Conservation (phyloP, 2,797 vertebrate species). For the Galagoides demidoff region DNA sequence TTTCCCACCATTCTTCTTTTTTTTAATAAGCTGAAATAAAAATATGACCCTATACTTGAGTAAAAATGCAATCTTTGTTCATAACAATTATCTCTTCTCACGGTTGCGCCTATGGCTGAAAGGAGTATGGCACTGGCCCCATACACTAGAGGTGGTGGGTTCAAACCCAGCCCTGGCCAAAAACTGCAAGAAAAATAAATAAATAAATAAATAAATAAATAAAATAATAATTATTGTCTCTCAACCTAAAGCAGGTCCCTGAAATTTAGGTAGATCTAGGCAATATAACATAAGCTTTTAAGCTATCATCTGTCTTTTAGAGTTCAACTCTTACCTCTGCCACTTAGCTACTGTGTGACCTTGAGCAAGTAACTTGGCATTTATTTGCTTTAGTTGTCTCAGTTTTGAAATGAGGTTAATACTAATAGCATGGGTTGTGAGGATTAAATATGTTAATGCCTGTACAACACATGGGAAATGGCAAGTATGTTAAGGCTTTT, state of each 20-base stretch:
- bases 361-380: not conserved
- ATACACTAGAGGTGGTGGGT: too few relatives aligned
- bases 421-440: not conserved
- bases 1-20: not conserved
- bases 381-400: not conserved
- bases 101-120: too few relatives aligned
- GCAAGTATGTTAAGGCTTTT: not conserved
- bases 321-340: not conserved
- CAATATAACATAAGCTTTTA: not conserved
- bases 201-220: too few relatives aligned
- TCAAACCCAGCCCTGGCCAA: too few relatives aligned
- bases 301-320: not conserved
- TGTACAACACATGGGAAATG: not conserved
- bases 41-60: not conserved
- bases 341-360: not conserved
- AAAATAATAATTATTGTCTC: not conserved
- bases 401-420: not conserved
- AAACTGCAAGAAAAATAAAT: too few relatives aligned
- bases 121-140: too few relatives aligned
- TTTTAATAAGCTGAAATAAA: slow-evolving; percentile 11
- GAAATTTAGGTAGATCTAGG: not conserved
- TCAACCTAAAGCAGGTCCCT: not conserved
- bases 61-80: not conserved
- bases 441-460: not conserved
- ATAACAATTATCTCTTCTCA: not conserved